Evolutionary conservation across 2,888 invertebrate genomes (phyloP).

Genomic region (Eupeodes latifasciatus): DNA sequence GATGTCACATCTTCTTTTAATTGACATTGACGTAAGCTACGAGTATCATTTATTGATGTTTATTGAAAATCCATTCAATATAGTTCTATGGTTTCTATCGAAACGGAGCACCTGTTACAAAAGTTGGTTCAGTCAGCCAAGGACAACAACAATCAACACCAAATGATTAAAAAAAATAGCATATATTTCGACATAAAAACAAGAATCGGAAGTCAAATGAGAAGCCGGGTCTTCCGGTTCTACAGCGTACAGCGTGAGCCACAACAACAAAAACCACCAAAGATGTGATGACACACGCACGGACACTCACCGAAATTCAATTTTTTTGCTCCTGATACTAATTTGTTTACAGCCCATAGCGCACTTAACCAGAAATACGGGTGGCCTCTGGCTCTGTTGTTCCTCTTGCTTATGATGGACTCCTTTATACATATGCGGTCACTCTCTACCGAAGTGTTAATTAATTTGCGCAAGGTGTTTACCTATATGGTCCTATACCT

Average conservation of each 20-base stretch:
- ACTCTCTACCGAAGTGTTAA: conserved; percentile 69
- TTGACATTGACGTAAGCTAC: too few species aligned
- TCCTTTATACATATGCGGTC: neutral
- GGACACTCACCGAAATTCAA: conserved; percentile 48
- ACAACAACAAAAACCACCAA: conserved; percentile 24
- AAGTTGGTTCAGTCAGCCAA: neutral
- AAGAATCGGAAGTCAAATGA: conserved; percentile 70
- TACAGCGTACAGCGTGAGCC: conserved; percentile 68
- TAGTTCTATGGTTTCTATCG: conserved; percentile 58
- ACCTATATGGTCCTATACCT: conserved; percentile 38
- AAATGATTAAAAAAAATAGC: conserved; percentile 6
- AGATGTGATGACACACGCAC: conserved; percentile 20
- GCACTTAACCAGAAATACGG: conserved; percentile 63
- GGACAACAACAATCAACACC: neutral
- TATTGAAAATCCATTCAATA: neutral
- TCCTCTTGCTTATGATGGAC: neutral
- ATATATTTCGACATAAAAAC: conserved; percentile 7
- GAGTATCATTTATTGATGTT: neutral
- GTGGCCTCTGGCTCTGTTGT: conserved; percentile 54
- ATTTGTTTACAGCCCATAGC: conserved; percentile 45
- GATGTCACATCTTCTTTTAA: too few species aligned
- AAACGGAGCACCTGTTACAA: conserved; percentile 61
- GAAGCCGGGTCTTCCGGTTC: conserved; percentile 68
- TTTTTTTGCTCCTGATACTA: conserved; percentile 19
- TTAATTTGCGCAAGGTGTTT: conserved; percentile 76